A percentile compares a stretch with the other conserved stretches of the same genome.
Conservation (phyloP, 1,140 invertebrate genomes). For the Leptinotarsa defecta region DNA sequence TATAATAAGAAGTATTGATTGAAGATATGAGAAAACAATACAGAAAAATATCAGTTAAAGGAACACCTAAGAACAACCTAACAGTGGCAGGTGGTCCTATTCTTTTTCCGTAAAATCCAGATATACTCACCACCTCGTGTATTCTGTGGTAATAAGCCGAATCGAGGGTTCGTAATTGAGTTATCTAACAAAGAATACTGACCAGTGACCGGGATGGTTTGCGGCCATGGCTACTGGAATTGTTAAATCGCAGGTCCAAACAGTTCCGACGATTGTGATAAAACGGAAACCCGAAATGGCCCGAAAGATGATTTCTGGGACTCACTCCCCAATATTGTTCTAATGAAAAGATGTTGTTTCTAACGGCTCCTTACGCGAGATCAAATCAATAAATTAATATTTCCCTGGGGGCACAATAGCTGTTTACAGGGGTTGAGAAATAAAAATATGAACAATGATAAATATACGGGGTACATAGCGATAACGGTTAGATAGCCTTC, state of each 20-base stretch:
- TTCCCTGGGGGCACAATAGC: not conserved
- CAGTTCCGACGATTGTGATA: not conserved
- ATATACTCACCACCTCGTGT: not conserved
- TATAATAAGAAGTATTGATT: no score
- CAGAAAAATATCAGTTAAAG: no score
- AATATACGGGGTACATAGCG: not conserved
- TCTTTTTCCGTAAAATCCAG: no score
- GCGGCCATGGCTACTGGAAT: not conserved
- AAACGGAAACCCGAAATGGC: not conserved
- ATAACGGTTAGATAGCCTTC: not conserved
- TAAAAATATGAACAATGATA: not conserved
- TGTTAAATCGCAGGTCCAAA: not conserved
- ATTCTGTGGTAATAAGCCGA: slow-evolving; percentile 10
- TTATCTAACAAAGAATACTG: slow-evolving; percentile 21
- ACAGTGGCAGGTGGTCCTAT: no score
- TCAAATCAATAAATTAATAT: slow-evolving; percentile 23
- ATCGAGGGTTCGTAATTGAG: slow-evolving; percentile 11
- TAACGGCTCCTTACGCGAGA: slow-evolving; percentile 4
- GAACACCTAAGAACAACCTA: no score
- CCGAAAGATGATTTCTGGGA: slow-evolving; percentile 19
- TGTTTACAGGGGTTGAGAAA: not conserved
- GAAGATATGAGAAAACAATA: no score
- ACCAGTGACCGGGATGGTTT: slow-evolving; percentile 3
- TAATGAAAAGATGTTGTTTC: slow-evolving; percentile 17
- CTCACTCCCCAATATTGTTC: slow-evolving; percentile 8